A percentile compares a stretch with the other conserved stretches of the same genome.
phyloP scores from a whole-genome alignment of 2,113 vertebrate species.

The Chaetodon trifascialis region DNA sequence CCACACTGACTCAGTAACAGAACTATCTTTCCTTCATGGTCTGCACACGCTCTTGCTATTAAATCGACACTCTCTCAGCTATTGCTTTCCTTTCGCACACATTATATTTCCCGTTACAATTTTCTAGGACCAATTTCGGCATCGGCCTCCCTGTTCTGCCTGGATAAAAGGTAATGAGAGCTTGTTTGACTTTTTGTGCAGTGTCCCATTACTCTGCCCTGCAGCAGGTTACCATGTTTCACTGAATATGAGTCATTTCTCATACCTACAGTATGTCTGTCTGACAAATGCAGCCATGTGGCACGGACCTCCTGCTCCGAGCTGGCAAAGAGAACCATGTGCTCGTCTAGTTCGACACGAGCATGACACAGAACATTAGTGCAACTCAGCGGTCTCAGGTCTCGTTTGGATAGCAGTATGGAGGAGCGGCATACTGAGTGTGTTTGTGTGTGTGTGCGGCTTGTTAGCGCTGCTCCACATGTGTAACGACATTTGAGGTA shows the following conservation, averaged over 20 bases:
- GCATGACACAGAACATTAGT: slow-evolving; percentile 55
- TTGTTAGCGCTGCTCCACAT: slow-evolving; percentile 67
- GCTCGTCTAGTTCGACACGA: slow-evolving; percentile 59
- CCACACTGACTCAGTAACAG: slow-evolving; percentile 78
- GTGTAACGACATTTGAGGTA: slow-evolving; percentile 55
- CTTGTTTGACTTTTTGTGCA: slow-evolving; percentile 77
- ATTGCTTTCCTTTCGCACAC: slow-evolving; percentile 61
- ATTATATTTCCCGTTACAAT: slow-evolving; percentile 64
- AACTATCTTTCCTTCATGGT: slow-evolving; percentile 75
- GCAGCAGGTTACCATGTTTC: slow-evolving; percentile 64
- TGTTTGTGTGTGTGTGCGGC: slow-evolving; percentile 48
- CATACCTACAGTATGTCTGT: slow-evolving; percentile 47
- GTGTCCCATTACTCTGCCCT: slow-evolving; percentile 61
- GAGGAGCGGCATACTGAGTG: slow-evolving; percentile 21
- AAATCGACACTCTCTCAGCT: slow-evolving; percentile 71
- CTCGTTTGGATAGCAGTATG: slow-evolving; percentile 15
- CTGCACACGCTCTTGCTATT: slow-evolving; percentile 59
- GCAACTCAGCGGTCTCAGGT: slow-evolving; percentile 55
- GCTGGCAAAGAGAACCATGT: slow-evolving; percentile 53
- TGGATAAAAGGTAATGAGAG: slow-evolving; percentile 74
- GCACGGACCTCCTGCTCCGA: slow-evolving; percentile 55
- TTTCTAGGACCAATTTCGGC: slow-evolving; percentile 69
- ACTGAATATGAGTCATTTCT: slow-evolving; percentile 62
- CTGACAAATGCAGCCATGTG: slow-evolving; percentile 59
- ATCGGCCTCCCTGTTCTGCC: slow-evolving; percentile 67